Conservation (phyloP, 1,140 invertebrate genomes). For the Polypedilum pembai region DNA sequence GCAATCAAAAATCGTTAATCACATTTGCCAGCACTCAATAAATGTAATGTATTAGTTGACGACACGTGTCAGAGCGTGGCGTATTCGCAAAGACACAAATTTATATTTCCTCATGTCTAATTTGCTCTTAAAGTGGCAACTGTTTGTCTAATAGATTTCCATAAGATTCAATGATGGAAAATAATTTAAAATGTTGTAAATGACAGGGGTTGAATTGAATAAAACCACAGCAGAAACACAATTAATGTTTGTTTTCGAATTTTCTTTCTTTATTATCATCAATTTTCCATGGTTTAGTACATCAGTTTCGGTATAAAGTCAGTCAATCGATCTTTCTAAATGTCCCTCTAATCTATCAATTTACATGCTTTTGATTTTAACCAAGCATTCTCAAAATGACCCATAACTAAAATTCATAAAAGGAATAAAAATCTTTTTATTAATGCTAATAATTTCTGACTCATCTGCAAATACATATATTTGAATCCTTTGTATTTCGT, state of each 20-base stretch:
- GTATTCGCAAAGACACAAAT: background rate
- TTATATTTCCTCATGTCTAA: conserved; percentile 25
- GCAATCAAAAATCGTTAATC: conserved; percentile 1
- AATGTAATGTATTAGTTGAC: background rate
- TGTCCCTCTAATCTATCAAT: background rate
- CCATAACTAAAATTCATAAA: background rate
- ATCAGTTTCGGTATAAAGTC: background rate
- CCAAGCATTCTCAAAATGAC: background rate
- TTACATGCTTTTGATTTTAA: conserved; percentile 6
- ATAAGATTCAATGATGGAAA: background rate
- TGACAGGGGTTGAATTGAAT: conserved; percentile 8
- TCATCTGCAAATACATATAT: background rate
- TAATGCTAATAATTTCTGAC: background rate
- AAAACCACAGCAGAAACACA: conserved; percentile 4
- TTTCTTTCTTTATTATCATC: background rate
- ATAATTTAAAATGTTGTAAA: background rate
- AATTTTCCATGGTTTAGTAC: background rate
- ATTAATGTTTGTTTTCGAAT: background rate
- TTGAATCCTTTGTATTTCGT: background rate
- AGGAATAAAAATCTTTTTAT: background rate
- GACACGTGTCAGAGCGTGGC: conserved; percentile 12
- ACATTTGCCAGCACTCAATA: background rate
- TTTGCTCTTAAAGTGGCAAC: conserved; percentile 3
- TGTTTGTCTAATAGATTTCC: conserved; percentile 18
- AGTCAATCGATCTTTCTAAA: conserved; percentile 10